Evolutionary conservation across 2,888 invertebrate species (phyloP).

Genomic region (Platycheirus rosarum): DNA sequence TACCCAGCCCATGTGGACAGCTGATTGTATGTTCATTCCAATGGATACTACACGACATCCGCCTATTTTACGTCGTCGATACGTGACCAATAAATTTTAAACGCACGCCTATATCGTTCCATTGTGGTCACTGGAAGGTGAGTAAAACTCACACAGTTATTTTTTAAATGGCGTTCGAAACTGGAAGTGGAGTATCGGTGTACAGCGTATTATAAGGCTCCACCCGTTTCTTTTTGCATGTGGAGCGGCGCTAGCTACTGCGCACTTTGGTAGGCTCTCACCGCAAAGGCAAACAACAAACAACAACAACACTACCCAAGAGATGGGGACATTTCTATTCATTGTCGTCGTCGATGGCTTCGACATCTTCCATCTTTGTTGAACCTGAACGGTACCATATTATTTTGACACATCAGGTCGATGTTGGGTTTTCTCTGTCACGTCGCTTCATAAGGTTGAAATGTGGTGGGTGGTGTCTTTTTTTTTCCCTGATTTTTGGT

Average conservation of each 20-base stretch:
- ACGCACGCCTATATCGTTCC: conserved; percentile 72
- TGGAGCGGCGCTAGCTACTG: conserved; percentile 57
- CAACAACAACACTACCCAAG: conserved; percentile 14
- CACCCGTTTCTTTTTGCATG: conserved; percentile 59
- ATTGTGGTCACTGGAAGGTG: conserved; percentile 58
- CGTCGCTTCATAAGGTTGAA: conserved; percentile 28
- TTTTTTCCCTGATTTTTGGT: conserved; percentile 5
- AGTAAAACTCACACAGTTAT: conserved; percentile 32
- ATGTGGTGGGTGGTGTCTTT: conserved; percentile 63
- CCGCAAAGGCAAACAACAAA: conserved; percentile 6
- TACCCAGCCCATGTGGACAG: conserved; percentile 71
- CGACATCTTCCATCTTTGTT: conserved; percentile 74
- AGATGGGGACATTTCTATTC: conserved; percentile 42
- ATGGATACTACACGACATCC: conserved; percentile 61
- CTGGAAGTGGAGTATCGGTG: conserved; percentile 49
- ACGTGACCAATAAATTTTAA: conserved; percentile 74
- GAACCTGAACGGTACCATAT: conserved; percentile 47
- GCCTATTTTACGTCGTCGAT: conserved; percentile 70
- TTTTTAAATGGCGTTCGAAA: not conserved
- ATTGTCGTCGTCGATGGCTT: conserved; percentile 67
- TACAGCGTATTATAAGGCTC: conserved; percentile 46
- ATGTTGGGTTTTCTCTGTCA: conserved; percentile 56
- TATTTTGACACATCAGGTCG: conserved; percentile 66
- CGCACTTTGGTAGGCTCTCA: conserved; percentile 71
- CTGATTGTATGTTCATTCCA: conserved; percentile 72